Evolutionary conservation across 2,797 vertebrate species (phyloP), one percentile per base, ranked within the genome.

Genomic region (Leptodactylus fallax): DNA sequence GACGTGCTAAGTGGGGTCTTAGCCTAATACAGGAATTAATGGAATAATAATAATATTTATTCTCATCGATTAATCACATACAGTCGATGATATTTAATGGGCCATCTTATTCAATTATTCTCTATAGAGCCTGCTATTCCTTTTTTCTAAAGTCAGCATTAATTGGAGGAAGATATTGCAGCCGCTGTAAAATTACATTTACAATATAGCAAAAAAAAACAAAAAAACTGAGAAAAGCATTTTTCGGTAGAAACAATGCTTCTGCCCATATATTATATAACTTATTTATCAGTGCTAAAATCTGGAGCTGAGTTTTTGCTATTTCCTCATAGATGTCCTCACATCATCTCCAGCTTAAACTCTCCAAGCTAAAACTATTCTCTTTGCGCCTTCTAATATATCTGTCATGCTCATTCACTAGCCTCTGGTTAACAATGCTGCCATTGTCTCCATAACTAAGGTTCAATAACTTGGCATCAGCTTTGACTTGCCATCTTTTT

Each of bases 321-420:
- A 74, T 74, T 74, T 74, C 71, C 71, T 49, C 45, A 9, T 53
- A 23, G 72, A 76, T 76, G 72, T 76, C 72, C 72, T 53, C 72
- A 76, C 49, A 76, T 76, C 72, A 76, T 53, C 72, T 76, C 72
- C 49, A 23, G 49, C 72, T 76, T 76, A 76, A 51, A 76, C 72
- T 76, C n/a, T 76, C 19, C 10, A 3, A 21, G 47, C 71, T 74
- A 74, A 76, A 53, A 47, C 72, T 53, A 76, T 53, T 76, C 72
- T 53, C 47, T n/a, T 76, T 19, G 23, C 72, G 11, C 72, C 21
- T 74, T 72, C 69, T 72, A 72, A 51, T 74, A 45, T 49, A 49
- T 74, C 71, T 74, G 72, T 76, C 72, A 23, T 76, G 19, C 10
- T 76, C 45, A 49, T 45, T 74, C 47, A n/a, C 72, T 51, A 76